Evolutionary conservation across 2,797 vertebrate species (phyloP), one percentile per base, ranked within the genome.

Genomic region (Pipistrellus pygmaeus): DNA sequence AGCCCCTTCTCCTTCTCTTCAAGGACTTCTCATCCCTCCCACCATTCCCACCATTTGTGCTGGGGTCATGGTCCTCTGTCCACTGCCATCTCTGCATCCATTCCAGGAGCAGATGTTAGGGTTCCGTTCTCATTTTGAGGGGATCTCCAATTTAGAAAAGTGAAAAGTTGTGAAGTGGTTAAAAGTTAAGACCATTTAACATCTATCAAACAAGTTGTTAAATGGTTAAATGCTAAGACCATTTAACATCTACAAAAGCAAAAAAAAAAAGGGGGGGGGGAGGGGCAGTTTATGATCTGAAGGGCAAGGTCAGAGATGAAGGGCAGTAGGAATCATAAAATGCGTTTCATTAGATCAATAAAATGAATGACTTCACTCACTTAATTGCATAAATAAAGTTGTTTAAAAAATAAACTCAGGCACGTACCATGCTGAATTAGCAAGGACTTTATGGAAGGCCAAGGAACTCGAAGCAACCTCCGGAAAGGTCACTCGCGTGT

Each of bases 341-440:
- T 5, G 94, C 20, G 0, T 98, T 97, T 98, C 98, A 97, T 98
- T 97, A 97, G 97, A 97, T 98, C 98, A 97, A 97, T 98, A 98
- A 98, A 98, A 98, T 93, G 96, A 98, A 97, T 62, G 97, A 96
- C 96, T 97, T 97, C 72, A 95, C 97, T 97, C 92, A 95, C 97
- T 96, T 97, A 97, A 98, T 98, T 98, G 98, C 88, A 97, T 0
- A 97, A 97, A 97, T 0, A 97, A 97, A 98, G 97, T 96, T 97
- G 97, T 98, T 98, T 96, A 91, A 96, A 96, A 95, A 97, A 96
- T 85, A 97, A 89, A 93, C 88, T 48, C 41, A 21, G 96, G 73
- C 57, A 60, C 64, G 88, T 27, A 87, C 85, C 91, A 48, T 6
- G 87, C 72, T 96, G 23, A 96, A 90, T 91, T 8, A 97, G 83